Percentiles rank a stretch among this genome's conserved stretches.
Conservation (phyloP, 2,797 vertebrate species). For the Melanotaenia trifasciata region DNA sequence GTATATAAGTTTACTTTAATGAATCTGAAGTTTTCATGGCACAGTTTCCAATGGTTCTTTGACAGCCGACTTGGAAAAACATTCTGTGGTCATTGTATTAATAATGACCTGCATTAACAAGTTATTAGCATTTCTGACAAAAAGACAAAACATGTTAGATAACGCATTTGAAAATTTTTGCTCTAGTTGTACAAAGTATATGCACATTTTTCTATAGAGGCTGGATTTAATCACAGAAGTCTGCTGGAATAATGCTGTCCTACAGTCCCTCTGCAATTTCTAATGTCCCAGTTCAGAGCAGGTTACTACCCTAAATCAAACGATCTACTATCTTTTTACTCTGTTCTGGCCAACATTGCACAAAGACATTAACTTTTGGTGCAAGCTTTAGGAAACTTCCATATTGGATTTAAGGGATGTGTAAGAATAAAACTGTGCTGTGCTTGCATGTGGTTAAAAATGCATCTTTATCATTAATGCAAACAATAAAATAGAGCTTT, state of each 20-base stretch:
- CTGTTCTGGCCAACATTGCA: slow-evolving; percentile 20
- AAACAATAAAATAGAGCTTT: neutral
- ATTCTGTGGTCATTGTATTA: slow-evolving; percentile 1
- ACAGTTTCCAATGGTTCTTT: slow-evolving; percentile 16
- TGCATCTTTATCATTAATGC: neutral
- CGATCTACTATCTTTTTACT: slow-evolving; percentile 27
- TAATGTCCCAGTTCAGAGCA: no score
- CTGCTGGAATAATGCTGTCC: slow-evolving; percentile 31
- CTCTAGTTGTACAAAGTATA: neutral
- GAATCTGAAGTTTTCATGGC: slow-evolving; percentile 7
- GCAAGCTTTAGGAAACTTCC: slow-evolving; percentile 13
- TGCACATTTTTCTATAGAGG: slow-evolving; percentile 7
- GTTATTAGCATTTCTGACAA: neutral
- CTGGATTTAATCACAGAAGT: slow-evolving; percentile 25
- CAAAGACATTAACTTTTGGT: slow-evolving; percentile 43
- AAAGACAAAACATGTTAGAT: neutral
- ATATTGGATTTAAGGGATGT: neutral
- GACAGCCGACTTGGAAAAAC: slow-evolving; percentile 15
- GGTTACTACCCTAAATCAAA: no score
- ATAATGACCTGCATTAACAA: no score
- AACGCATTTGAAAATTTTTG: slow-evolving; percentile 1
- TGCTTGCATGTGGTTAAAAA: neutral
- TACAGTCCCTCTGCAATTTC: slow-evolving; percentile 31
- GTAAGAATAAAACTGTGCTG: neutral
- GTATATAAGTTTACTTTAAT: neutral